These are phyloP conservation scores for Shargacucullia verbasci DNA, from an alignment of 2,888 invertebrate genomes.

Conservation along the genomic window DNA sequence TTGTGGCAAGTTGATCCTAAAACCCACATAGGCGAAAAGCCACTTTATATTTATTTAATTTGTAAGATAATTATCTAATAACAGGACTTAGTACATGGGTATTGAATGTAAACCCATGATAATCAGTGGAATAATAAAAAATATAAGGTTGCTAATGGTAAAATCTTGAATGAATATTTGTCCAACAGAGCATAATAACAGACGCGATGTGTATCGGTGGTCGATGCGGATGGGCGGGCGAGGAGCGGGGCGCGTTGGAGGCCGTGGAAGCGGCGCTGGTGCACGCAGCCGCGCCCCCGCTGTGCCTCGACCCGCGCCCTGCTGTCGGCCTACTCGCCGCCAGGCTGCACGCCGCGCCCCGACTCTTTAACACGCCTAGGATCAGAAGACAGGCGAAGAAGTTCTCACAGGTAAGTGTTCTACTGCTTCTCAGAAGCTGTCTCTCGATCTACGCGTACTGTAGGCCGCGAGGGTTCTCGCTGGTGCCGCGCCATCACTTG, in stretches of 20 bases:
- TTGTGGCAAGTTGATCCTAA: too few species aligned
- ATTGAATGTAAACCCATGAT: too few species aligned
- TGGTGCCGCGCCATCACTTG: too few species aligned
- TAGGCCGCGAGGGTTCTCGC: too few species aligned
- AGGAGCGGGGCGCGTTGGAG: slow-evolving; percentile 91
- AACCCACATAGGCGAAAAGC: too few species aligned
- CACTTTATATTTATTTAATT: too few species aligned
- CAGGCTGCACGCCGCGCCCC: slow-evolving; percentile 92
- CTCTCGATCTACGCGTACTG: too few species aligned
- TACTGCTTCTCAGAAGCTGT: too few species aligned
- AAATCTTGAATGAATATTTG: background rate
- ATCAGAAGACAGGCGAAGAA: slow-evolving; percentile 93
- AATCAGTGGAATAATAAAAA: too few species aligned
- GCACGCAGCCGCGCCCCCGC: slow-evolving; percentile 94
- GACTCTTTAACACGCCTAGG: slow-evolving; percentile 92
- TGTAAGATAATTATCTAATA: too few species aligned
- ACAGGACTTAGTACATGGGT: too few species aligned
- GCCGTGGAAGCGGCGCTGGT: slow-evolving; percentile 95
- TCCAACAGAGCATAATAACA: slow-evolving; percentile 89
- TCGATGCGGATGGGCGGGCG: slow-evolving; percentile 91
- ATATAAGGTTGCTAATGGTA: background rate
- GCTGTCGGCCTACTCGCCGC: slow-evolving; percentile 93
- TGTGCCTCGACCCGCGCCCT: slow-evolving; percentile 97
- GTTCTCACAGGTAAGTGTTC: slow-evolving; percentile 91
- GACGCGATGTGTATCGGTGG: slow-evolving; percentile 90